Evolutionary conservation across 2,888 invertebrate species (phyloP).

Genomic region (Coecobrya sp.): DNA sequence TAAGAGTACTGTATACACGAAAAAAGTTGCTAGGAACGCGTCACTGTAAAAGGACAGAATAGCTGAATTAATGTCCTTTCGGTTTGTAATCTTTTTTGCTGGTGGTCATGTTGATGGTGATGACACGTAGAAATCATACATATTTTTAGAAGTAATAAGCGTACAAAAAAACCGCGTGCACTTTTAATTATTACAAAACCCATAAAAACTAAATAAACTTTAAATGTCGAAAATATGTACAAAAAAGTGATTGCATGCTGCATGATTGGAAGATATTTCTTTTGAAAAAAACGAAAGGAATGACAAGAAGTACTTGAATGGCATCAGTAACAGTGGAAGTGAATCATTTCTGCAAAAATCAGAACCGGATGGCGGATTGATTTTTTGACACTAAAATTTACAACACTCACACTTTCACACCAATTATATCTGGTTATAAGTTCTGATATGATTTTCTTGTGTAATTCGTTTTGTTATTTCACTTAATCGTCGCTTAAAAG

Average conservation of each 20-base stretch:
- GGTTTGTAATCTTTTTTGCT: background rate
- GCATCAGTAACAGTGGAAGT: constrained; percentile 8
- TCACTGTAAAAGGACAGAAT: background rate
- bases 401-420: background rate
- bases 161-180: constrained; percentile 1
- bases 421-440: background rate
- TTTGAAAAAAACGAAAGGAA: constrained; percentile 7
- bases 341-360: background rate
- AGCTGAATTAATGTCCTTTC: background rate
- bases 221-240: background rate
- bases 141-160: constrained; percentile 4
- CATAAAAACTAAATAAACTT: background rate
- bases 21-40: constrained; percentile 6
- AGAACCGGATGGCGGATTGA: background rate
- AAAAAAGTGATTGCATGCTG: background rate
- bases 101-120: constrained; percentile 10
- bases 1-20: constrained; percentile 6
- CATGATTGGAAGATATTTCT: constrained; percentile 20
- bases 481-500: background rate
- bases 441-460: constrained; percentile 46
- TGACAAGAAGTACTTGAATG: constrained; percentile 19
- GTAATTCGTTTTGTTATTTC: constrained; percentile 10
- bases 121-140: constrained; percentile 17
- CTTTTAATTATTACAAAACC: background rate
- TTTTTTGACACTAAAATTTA: background rate